Evolutionary conservation across 2,113 vertebrate species (phyloP).

Genomic region (Thalassarche chlororhynchos): DNA sequence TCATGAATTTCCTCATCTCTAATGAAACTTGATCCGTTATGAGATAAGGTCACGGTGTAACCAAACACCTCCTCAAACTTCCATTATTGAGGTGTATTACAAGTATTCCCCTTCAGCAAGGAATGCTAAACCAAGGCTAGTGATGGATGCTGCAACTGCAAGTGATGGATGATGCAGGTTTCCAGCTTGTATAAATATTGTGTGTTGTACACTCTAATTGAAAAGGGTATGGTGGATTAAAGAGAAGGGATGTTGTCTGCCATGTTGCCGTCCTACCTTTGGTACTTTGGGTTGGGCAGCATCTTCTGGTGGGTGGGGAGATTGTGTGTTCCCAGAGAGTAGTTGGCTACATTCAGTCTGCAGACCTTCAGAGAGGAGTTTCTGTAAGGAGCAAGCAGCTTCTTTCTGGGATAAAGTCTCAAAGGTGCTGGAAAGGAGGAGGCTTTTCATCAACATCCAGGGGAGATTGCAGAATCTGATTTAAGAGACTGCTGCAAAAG

Average conservation of each 20-base stretch:
- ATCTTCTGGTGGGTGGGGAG: neutral
- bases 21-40: neutral
- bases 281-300: neutral
- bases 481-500: neutral
- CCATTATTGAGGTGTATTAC: neutral
- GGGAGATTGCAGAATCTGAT: neutral
- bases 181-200: neutral
- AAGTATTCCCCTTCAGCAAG: neutral
- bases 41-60: neutral
- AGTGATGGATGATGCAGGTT: neutral
- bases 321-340: neutral
- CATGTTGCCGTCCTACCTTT: neutral
- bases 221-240: neutral
- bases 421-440: neutral
- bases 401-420: neutral
- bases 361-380: neutral
- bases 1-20: neutral
- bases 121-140: neutral
- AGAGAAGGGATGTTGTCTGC: neutral
- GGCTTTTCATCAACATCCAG: neutral
- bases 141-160: neutral
- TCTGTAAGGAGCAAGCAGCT: neutral
- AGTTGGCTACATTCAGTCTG: neutral
- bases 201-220: neutral
- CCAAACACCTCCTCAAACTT: neutral